Percentiles rank a stretch among this genome's conserved stretches.
Evolutionary conservation across 2,113 vertebrate genomes (phyloP).

Genomic region (Haplotaxodon microlepis): DNA sequence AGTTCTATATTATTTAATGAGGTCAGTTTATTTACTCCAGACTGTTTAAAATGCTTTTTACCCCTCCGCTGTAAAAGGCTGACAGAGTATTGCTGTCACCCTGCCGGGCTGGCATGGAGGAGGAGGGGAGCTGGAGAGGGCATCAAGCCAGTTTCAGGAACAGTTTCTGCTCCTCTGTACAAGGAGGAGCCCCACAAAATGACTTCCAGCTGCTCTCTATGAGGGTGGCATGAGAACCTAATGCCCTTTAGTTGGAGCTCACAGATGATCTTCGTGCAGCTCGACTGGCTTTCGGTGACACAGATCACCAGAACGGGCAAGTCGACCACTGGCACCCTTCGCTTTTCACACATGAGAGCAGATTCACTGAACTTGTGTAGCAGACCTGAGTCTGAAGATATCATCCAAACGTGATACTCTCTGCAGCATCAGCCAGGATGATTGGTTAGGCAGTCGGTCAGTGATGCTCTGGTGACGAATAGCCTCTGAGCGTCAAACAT

Average conservation of each 20-base stretch:
- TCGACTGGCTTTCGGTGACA: not conserved
- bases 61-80: not conserved
- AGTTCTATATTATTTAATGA: not conserved
- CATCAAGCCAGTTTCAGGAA: not conserved
- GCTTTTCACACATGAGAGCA: not conserved
- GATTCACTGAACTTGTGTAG: not conserved
- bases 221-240: not conserved
- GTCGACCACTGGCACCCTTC: fast-evolving
- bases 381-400: not conserved
- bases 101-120: fast-evolving
- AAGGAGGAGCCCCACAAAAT: not conserved
- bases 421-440: not conserved
- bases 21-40: not conserved
- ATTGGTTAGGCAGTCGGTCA: not conserved
- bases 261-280: not conserved
- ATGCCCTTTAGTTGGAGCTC: not conserved
- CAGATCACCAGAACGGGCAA: fast-evolving
- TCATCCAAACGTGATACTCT: not conserved
- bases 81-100: not conserved
- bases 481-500: not conserved
- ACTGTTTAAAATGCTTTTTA: not conserved
- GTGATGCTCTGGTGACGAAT: not conserved
- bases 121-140: not conserved
- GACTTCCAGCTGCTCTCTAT: not conserved
- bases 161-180: not conserved